Base-by-base conservation (phyloP, 2,797 vertebrate species). In the Sarcoramphus papa region DNA sequence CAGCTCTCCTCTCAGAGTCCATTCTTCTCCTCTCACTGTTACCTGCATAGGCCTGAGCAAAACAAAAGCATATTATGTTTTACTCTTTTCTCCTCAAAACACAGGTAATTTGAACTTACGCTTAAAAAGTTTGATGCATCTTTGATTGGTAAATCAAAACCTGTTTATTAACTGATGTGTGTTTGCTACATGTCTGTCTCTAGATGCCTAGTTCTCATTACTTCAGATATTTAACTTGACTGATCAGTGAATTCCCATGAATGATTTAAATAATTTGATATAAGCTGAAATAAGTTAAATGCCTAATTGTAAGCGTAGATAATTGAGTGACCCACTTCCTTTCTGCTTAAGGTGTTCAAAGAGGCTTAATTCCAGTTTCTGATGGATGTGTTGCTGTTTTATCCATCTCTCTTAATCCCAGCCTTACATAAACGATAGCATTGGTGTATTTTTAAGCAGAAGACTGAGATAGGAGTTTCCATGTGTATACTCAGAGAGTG, bases 231-330 rank as follows among this genome's bases (percentile, higher is more conserved):
- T 91, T 85, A 65, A 76, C 43, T 72, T 67, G 48, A 90, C 76
- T 60, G 56, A 89, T 85, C 0, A 1, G 33, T 83, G 75, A 88
- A 88, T 85, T 95, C 48, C 62, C 65, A 85, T 63, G 41, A 94
- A 92, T 88, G 68, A 83, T 72, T 92, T 91, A 94, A 91, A 78
- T 41, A 93, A 85, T 53, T 89, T 88, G 47, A 48, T 95, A 63
- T 76, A 93, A 88, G 57, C 78, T 90, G 85, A 92, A 95, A 88
- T 88, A 93, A 88, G 75, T 95, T 96, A 96, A 95, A 95, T 91
- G 69, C 50, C 59, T 91, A 92, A 90, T 95, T 93, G 95, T 94
- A 92, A 83, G 68, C 41, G 69, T 3, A 92, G 86, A 82, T 94
- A 94, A 91, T 91, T 89, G 92, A 89, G 57, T 78, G 81, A 95